Base-by-base conservation (phyloP, 2,797 vertebrate species). In the Gallinago stenura region DNA sequence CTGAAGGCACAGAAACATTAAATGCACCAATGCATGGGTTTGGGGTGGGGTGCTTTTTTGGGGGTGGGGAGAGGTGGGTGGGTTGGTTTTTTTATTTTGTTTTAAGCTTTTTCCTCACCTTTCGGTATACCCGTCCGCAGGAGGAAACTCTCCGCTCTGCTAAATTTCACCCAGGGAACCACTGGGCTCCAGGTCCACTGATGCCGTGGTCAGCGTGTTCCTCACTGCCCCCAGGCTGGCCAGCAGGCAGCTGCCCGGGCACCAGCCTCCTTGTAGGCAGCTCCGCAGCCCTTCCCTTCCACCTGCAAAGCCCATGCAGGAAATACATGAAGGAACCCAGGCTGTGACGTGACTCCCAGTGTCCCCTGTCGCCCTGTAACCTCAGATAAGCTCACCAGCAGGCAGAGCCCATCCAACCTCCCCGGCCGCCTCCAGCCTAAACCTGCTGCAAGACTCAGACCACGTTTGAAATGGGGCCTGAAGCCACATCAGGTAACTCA, bases 401-500 rank as follows among this genome's bases (percentile, higher is more conserved):
- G 9, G 41, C 56, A 37, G 65, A 83, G 41, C 11, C 45, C 4
- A 0, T 4, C n/a, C 25, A 7, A 1, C 61, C 25, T 39, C 48
- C 37, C 13, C 61, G 39, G 46, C 8, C n/a, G 5, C 17, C 33
- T 33, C 30, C 57, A 6, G 4, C 45, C 28, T 2, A 6, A 37
- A 0, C 51, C 2, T 3, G 56, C 11, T 7, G 78, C 90, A 35
- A 5, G 37, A 14, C 16, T 17, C 35, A 8, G 46, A 28, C 41
- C 56, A 24, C 15, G 0, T 10, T 7, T 9, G 45, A 45, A 78
- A 41, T 0, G 0, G 0, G 14, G 28, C 64, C 37, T 62, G 31
- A 30, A 66, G 41, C 10, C 4, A 5, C 13, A 21, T 3, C 45
- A 7, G 0, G 30, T 6, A 15, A 5, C 12, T 35, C 7, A 14